Evolutionary conservation across 2,888 invertebrate species (phyloP), one percentile per base, ranked within the genome.

Genomic region (Xestia c-nigrum): DNA sequence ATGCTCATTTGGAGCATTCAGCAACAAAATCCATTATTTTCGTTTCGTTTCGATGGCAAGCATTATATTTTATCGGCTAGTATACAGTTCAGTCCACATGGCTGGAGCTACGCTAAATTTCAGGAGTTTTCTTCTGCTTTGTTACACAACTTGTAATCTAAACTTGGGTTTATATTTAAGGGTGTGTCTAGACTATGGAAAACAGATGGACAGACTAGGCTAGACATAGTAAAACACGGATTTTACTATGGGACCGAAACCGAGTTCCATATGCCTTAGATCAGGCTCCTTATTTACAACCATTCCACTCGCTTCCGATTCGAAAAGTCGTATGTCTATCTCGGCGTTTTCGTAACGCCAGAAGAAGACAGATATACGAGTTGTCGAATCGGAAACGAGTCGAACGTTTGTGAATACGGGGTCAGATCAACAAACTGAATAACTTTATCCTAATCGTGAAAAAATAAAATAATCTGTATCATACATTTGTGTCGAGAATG

Each of bases 21-120:
- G 24, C 31, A 31, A 31, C 31, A 61, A 31, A 19, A 31, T 38
- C 19, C 59, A 61, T 64, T 63, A 21, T 64, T 43, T 64, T 43
- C 43, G n/a, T 43, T n/a, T 64, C 16, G n/a, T 43, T 43, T 64
- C 46, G 14, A 43, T 21, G n/a, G 43, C n/a, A 43, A n/a, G n/a
- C 16, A 9, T 40, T 40, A 21, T 63, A 40, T 43, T 43, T 64
- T 64, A 64, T 64, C 64, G 16, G 61, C 5, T 24, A 43, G 43
- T 43, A 64, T 43, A 21, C 14, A 46, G 64, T 43, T 64, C 64
- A 64, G 16, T 64, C n/a, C 64, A 64, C 64, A 64, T 16, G n/a
- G 43, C 16, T 0, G 64, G 46, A 64, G n/a, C 7, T 24, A 21
- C 7, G 43, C 16, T 46, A 64, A n/a, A 64, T 64, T 64, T 43